Percentiles rank a stretch among this genome's conserved stretches.
phyloP scores from a whole-genome alignment of 23 tunicate genomes.

The Trididemnum nubilum region DNA sequence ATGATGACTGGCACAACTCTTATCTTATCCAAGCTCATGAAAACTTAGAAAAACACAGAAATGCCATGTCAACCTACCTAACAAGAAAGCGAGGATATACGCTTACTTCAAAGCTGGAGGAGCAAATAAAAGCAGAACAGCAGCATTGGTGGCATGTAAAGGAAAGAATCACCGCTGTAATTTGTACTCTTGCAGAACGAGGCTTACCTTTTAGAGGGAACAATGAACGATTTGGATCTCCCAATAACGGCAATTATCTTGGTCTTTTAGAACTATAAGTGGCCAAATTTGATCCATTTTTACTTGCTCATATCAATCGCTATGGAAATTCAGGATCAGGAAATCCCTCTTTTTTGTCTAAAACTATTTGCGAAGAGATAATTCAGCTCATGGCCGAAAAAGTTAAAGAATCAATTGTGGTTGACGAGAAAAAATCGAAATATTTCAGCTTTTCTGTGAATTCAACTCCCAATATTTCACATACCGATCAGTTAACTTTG shows the following conservation, averaged over 20 bases:
- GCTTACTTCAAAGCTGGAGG: slow-evolving; percentile 37
- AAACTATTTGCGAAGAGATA: slow-evolving; percentile 34
- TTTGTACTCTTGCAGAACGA: slow-evolving; percentile 14
- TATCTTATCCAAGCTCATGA: slow-evolving; percentile 33
- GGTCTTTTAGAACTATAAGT: slow-evolving; percentile 35
- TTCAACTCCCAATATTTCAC: slow-evolving; percentile 20
- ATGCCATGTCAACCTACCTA: slow-evolving; percentile 17
- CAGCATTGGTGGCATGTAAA: slow-evolving; percentile 39
- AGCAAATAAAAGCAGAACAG: slow-evolving; percentile 36
- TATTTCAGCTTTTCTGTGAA: slow-evolving; percentile 36
- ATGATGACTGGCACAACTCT: slow-evolving; percentile 30
- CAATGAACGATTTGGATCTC: slow-evolving; percentile 40
- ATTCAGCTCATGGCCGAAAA: slow-evolving; percentile 31
- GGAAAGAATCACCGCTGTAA: slow-evolving; percentile 33
- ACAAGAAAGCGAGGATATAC: slow-evolving; percentile 38
- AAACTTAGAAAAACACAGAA: slow-evolving; percentile 27
- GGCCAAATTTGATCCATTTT: slow-evolving; percentile 48
- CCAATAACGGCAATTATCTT: slow-evolving; percentile 37
- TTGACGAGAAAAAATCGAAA: slow-evolving; percentile 24
- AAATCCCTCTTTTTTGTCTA: slow-evolving; percentile 32
- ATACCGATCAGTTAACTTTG: slow-evolving; percentile 24
- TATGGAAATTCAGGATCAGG: slow-evolving; percentile 37
- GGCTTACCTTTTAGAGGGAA: slow-evolving; percentile 39
- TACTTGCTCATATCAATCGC: slow-evolving; percentile 36
- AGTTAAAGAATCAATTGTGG: slow-evolving; percentile 16